A percentile compares a stretch with the other conserved stretches of the same genome.
phyloP scores from a whole-genome alignment of 1,140 invertebrate genomes.

The Pachyrhynchus sulphureomaculatus region DNA sequence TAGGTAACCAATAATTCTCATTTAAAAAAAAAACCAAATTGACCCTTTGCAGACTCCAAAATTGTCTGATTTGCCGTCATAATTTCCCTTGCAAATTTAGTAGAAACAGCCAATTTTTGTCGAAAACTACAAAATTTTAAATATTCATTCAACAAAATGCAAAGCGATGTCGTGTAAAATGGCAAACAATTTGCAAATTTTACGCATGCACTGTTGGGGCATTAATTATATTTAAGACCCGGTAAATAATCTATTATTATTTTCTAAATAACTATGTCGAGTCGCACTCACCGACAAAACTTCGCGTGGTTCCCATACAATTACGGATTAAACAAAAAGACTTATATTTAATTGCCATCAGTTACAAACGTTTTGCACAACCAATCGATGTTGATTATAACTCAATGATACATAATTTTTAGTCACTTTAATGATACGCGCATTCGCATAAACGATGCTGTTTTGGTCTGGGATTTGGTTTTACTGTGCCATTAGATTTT shows the following conservation, averaged over 20 bases:
- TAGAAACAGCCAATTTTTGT: conserved; percentile 37
- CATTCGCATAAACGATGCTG: background rate
- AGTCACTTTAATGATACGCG: conserved; percentile 6
- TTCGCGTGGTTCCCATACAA: conserved; percentile 40
- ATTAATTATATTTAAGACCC: conserved; percentile 43
- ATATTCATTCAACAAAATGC: conserved; percentile 42
- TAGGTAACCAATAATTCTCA: too few species aligned
- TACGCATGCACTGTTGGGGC: conserved; percentile 40
- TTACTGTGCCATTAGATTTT: conserved; percentile 4
- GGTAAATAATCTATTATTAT: conserved; percentile 44
- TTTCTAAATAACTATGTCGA: conserved; percentile 41
- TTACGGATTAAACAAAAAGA: conserved; percentile 38
- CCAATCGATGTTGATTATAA: conserved; percentile 29
- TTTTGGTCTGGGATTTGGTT: conserved; percentile 2
- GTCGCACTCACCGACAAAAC: conserved; percentile 37
- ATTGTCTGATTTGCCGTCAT: conserved; percentile 22
- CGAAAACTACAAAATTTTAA: conserved; percentile 43
- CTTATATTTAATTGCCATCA: conserved; percentile 34
- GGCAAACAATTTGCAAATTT: conserved; percentile 45
- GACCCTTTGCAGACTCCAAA: too few species aligned
- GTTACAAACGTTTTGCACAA: conserved; percentile 35
- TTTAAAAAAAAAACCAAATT: too few species aligned
- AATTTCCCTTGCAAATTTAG: conserved; percentile 42
- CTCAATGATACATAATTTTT: conserved; percentile 38
- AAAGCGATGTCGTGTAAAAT: conserved; percentile 43